Evolutionary conservation across 2,888 invertebrate species (phyloP).

Genomic region (Argyresthia albistria): DNA sequence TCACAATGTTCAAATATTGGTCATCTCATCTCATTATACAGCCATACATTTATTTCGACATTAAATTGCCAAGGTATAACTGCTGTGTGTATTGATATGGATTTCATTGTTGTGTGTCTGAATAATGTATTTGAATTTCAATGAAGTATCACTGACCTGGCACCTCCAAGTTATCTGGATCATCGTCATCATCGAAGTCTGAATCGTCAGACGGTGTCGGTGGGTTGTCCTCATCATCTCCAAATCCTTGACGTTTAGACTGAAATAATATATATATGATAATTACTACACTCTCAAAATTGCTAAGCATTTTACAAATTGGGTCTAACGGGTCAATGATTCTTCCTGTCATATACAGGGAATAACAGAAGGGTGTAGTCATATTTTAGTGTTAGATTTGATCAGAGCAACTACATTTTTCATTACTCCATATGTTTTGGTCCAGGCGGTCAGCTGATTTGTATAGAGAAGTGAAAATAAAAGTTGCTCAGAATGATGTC

Average conservation of each 20-base stretch:
- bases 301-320: neutral
- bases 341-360: too few species aligned
- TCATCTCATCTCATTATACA: too few species aligned
- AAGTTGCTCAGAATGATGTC: too few species aligned
- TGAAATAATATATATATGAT: conserved; percentile 18
- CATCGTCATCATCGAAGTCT: conserved; percentile 90
- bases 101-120: neutral
- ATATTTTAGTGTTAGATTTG: too few species aligned
- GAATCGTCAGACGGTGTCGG: conserved; percentile 63
- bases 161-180: conserved; percentile 93
- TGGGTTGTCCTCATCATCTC: conserved; percentile 53
- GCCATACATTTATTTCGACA: too few species aligned
- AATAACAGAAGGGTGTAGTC: too few species aligned
- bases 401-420: too few species aligned
- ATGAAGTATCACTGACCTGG: conserved; percentile 75
- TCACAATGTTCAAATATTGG: too few species aligned
- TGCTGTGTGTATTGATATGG: neutral
- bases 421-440: too few species aligned
- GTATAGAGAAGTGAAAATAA: too few species aligned
- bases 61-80: neutral
- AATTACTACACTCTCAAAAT: neutral
- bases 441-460: too few species aligned
- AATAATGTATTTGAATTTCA: neutral
- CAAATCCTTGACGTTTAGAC: conserved; percentile 51
- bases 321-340: too few species aligned